These are phyloP conservation scores for Sclerurus mexicanus DNA, from an alignment of 2,113 vertebrate genomes.

Conservation along the genomic window DNA sequence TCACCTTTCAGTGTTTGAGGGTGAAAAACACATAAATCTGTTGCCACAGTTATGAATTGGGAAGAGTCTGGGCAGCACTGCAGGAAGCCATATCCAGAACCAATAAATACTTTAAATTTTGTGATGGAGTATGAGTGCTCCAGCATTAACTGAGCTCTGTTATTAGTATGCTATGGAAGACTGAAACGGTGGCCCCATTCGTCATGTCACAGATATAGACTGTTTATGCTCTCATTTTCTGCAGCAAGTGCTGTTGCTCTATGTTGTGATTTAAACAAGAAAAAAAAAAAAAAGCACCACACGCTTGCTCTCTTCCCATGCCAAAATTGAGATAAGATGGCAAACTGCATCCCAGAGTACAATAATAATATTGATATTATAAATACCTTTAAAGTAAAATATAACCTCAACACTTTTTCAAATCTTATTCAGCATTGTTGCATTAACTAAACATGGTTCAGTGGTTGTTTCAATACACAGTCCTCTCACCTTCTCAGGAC, in stretches of 20 bases:
- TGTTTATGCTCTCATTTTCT: neutral
- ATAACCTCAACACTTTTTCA: neutral
- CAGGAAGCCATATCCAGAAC: neutral
- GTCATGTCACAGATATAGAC: neutral
- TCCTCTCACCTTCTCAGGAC: neutral
- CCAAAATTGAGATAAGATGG: neutral
- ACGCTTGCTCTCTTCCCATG: neutral
- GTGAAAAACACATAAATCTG: neutral
- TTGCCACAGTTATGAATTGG: neutral
- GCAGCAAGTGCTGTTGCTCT: neutral
- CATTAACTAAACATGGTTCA: neutral
- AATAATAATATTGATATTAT: neutral
- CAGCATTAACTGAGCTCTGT: neutral
- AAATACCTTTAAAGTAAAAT: neutral
- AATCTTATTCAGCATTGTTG: accelerated
- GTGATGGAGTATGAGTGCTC: neutral
- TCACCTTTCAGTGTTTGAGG: neutral
- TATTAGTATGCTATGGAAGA: neutral
- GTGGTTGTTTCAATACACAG: neutral
- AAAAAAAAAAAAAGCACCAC: neutral
- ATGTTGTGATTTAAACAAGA: neutral
- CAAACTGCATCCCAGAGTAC: neutral
- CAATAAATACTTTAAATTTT: neutral
- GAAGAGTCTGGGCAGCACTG: neutral
- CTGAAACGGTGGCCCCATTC: neutral